Percentiles rank a stretch among this genome's conserved stretches.
Conservation (phyloP, 2,888 invertebrate genomes). For the Oconnorella tubifera region DNA sequence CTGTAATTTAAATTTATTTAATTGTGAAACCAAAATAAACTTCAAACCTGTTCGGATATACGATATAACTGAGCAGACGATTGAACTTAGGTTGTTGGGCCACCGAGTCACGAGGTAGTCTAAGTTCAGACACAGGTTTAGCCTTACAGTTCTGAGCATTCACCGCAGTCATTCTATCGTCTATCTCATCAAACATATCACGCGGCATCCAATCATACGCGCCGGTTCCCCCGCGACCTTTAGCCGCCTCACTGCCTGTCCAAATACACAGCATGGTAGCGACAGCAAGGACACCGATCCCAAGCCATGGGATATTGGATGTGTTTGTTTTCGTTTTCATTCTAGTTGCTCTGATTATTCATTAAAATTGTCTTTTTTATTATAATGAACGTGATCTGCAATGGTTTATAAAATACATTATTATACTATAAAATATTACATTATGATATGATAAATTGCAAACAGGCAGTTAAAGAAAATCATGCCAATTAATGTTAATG, state of each 20-base stretch:
- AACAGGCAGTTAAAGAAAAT: no score
- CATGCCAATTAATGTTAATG: no score
- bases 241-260: constrained; percentile 1
- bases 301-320: constrained; percentile 3
- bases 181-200: constrained; percentile 85
- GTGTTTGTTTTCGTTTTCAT: no score
- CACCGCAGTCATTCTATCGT: constrained; percentile 77
- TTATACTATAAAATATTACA: no score
- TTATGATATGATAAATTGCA: neutral
- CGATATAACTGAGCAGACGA: constrained; percentile 69
- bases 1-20: no score
- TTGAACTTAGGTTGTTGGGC: constrained; percentile 63
- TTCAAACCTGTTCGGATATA: constrained; percentile 67
- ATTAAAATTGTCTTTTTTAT: no score
- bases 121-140: constrained; percentile 77
- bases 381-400: neutral
- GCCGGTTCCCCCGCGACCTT: neutral
- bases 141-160: constrained; percentile 84
- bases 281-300: neutral
- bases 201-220: constrained; percentile 77
- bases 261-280: neutral
- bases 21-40: no score
- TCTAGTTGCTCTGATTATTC: no score
- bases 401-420: no score
- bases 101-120: constrained; percentile 76